A percentile compares a stretch with the other conserved stretches of the same genome.
Conservation (phyloP, 2,113 vertebrate genomes). For the Zosterops borbonicus region DNA sequence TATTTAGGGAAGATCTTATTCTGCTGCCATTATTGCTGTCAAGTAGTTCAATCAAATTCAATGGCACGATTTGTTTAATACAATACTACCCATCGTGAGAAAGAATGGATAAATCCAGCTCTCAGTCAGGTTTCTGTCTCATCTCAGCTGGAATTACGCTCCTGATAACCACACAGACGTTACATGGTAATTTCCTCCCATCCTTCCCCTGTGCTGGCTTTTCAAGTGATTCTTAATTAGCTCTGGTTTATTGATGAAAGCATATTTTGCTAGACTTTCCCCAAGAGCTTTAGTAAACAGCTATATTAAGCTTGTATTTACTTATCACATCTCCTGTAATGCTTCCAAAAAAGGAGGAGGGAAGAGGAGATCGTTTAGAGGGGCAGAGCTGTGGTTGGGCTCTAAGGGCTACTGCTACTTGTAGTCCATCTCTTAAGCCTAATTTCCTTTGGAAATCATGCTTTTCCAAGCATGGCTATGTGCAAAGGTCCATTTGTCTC, state of each 20-base stretch:
- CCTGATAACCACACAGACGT: not conserved
- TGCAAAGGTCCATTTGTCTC: not conserved
- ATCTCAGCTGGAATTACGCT: not conserved
- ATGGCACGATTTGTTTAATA: not conserved
- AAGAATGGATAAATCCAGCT: not conserved
- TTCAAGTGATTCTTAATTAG: conserved; percentile 58
- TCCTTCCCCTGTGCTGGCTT: conserved; percentile 16
- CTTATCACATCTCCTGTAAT: not conserved
- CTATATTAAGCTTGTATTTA: conserved; percentile 5
- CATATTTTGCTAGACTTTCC: conserved; percentile 39
- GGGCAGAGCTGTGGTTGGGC: not conserved
- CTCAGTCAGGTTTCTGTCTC: not conserved
- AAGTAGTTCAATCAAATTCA: not conserved
- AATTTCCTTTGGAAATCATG: not conserved
- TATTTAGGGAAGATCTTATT: not conserved
- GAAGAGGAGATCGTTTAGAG: not conserved
- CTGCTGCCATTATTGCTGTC: not conserved
- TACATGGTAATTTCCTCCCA: conserved; percentile 8
- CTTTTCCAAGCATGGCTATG: not conserved
- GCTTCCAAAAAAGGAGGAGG: not conserved
- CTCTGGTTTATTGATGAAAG: conserved; percentile 54
- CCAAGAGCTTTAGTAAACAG: conserved; percentile 25
- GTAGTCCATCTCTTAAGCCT: not conserved
- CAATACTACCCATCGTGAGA: not conserved
- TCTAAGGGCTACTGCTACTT: not conserved